phyloP scores from a whole-genome alignment of 2,888 invertebrate genomes.

The Hyposoter dolosus region DNA sequence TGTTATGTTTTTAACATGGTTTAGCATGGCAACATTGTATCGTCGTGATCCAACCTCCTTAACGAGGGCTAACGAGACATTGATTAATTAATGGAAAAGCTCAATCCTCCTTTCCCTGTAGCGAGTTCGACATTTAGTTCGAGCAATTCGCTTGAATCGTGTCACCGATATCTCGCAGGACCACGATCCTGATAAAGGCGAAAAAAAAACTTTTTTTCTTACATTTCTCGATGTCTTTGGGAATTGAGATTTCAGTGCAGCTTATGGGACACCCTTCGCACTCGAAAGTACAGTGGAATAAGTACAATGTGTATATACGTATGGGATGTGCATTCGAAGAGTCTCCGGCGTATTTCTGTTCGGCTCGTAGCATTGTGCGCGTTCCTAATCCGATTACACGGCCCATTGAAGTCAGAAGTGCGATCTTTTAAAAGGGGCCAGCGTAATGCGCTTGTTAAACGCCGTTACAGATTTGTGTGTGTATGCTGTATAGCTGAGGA shows the following conservation, averaged over 20 bases:
- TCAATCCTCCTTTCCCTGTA: no score
- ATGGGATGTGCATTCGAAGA: conserved; percentile 31
- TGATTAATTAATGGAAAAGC: no score
- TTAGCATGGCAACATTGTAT: no score
- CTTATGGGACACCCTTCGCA: neutral
- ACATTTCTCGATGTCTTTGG: neutral
- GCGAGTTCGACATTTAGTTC: no score
- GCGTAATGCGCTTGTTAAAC: conserved; percentile 82
- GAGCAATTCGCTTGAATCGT: no score
- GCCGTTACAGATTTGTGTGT: conserved; percentile 59
- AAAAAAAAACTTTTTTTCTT: no score
- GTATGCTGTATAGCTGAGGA: neutral
- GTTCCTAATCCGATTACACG: conserved; percentile 84
- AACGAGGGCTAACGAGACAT: no score
- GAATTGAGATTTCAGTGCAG: neutral
- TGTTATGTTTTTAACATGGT: no score
- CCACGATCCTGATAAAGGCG: no score
- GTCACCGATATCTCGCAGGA: no score
- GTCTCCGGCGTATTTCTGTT: conserved; percentile 45
- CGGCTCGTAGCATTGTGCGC: conserved; percentile 72
- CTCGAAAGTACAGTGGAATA: neutral
- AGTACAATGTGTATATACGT: conserved; percentile 11
- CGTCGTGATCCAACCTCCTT: no score
- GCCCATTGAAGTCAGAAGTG: conserved; percentile 84
- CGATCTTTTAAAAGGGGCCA: conserved; percentile 83